These are phyloP conservation scores for Xylophagus ater DNA, from an alignment of 2,888 invertebrate species.

Conservation along the genomic window DNA sequence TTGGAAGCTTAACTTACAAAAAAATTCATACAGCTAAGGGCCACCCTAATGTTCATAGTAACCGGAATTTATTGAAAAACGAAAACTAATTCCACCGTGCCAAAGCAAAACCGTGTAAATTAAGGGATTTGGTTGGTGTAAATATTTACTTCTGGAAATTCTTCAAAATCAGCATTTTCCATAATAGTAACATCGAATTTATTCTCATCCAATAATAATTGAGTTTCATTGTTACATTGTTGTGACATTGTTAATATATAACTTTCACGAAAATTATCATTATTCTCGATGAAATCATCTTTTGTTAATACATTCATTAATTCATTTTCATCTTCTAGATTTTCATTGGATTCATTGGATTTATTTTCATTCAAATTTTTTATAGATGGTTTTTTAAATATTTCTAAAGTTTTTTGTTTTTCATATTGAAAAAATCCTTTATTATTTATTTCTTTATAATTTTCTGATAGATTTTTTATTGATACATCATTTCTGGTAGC, in stretches of 20 bases:
- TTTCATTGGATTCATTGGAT: conserved; percentile 14
- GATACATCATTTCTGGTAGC: conserved; percentile 49
- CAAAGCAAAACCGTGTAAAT: no score
- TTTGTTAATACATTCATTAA: conserved; percentile 28
- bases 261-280: conserved; percentile 48
- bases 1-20: no score
- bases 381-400: no score
- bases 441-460: conserved; percentile 38
- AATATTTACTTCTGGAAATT: conserved; percentile 48
- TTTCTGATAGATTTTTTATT: conserved; percentile 46
- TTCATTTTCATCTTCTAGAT: conserved; percentile 25
- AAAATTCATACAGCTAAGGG: no score
- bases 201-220: conserved; percentile 8
- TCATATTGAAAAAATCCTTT: conserved; percentile 4
- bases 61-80: no score
- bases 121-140: no score
- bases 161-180: conserved; percentile 44
- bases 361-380: conserved; percentile 4
- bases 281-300: conserved; percentile 26
- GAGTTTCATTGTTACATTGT: conserved; percentile 19
- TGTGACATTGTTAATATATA: conserved; percentile 63
- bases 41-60: no score
- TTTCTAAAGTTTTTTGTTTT: conserved; percentile 10
- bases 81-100: no score
- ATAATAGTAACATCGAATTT: conserved; percentile 24